Evolutionary conservation across 2,888 invertebrate genomes (phyloP).

Genomic region (Melieria crassipennis): DNA sequence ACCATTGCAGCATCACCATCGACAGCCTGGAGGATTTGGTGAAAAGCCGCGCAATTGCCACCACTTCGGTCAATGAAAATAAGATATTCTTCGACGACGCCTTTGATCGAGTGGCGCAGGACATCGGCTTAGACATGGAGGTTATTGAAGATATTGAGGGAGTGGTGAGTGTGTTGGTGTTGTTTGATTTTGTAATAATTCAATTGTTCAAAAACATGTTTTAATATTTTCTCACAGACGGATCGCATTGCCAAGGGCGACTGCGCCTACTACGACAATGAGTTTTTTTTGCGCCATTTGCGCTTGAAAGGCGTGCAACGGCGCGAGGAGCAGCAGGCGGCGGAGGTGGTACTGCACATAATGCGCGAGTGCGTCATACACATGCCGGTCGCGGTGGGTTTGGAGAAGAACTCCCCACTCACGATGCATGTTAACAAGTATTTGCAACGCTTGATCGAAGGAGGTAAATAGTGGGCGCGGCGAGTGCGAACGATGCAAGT

Average conservation of each 20-base stretch:
- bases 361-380: conserved; percentile 84
- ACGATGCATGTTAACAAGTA: conserved; percentile 76
- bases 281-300: conserved; percentile 75
- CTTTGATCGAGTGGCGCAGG: conserved; percentile 73
- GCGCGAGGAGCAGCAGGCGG: conserved; percentile 33
- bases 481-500: no score
- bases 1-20: conserved; percentile 74
- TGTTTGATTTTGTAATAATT: not conserved
- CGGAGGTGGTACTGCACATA: conserved; percentile 72
- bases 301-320: conserved; percentile 69
- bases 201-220: not conserved
- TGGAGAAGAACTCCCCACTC: conserved; percentile 83
- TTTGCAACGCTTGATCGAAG: conserved; percentile 76
- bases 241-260: conserved; percentile 75
- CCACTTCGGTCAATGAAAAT: conserved; percentile 79
- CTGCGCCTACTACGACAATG: conserved; percentile 84
- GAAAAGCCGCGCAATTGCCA: conserved; percentile 73
- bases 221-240: conserved; percentile 45
- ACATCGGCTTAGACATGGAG: conserved; percentile 75
- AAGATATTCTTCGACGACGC: conserved; percentile 77
- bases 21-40: conserved; percentile 78
- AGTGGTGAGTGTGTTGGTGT: conserved; percentile 66
- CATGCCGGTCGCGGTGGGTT: conserved; percentile 83
- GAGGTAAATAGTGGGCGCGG: conserved; percentile 66
- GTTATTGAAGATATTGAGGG: conserved; percentile 71